Base-by-base conservation (phyloP, 2,888 invertebrate genomes). In the Acholoe squamosa region DNA sequence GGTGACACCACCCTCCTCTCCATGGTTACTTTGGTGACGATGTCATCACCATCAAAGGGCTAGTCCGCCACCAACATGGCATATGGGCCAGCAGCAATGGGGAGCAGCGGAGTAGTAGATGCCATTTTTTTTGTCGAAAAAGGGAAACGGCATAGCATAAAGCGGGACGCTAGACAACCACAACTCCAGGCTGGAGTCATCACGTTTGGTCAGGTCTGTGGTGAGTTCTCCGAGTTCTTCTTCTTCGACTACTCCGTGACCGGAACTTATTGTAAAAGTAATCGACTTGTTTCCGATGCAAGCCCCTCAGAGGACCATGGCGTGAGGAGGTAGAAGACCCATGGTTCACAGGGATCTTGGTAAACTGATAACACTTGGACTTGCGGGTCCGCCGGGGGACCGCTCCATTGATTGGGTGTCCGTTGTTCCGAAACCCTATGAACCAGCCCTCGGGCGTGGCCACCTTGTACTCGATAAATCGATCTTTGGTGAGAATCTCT, bases 351-450 rank as follows among this genome's bases (percentile, higher is more conserved):
- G 25, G 12, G n/a, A 86, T 5, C 31, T 25, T 52, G 16, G 5
- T 52, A 31, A 86, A 86, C 28, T 86, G 86, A 54, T 86, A 86
- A 28, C 86, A 86, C 33, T 86, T 86, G 54, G 52, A 52, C 31
- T 31, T 52, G 25, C 56, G 52, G 3, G 33, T 33, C 16, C 84
- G 22, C 28, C 56, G 25, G 3, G 33, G 33, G 34, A 43, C 43
- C n/a, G 54, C 7, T 22, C 56, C 54, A 0, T 56, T 86, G 52
- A 86, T 86, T 7, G 86, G 86, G 3, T 28, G 52, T 22, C 86
- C 86, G 86, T 56, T 86, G 19, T 56, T 12, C 25, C 86, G 86
- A 54, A 86, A 86, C 54, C 86, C 86, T 5, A 86, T 86, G 56
- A n/a, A 86, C 56, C 52, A 86, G 7, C 33, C 54, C 31, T 52